Conservation (phyloP, 37 sponge, comb jelly and placozoan genomes). For the Aplysina aerophoba region DNA sequence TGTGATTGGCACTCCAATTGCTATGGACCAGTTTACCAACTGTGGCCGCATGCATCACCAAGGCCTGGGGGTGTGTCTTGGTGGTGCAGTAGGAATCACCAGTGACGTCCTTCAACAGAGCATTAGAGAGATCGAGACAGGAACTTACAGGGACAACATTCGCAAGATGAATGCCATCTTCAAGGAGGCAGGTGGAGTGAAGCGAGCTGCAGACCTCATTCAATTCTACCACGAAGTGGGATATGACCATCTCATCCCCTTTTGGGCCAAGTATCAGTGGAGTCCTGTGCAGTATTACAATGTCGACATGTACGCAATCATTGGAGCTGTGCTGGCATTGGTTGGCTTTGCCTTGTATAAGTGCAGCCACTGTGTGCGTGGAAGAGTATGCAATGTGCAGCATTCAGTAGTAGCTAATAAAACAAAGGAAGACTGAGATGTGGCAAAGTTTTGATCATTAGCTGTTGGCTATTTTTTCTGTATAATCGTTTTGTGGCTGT, state of each 20-base stretch:
- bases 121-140: background rate
- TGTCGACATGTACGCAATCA: background rate
- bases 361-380: no score
- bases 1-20: slow-evolving; percentile 21
- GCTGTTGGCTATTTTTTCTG: no score
- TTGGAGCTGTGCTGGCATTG: background rate
- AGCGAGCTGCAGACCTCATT: slow-evolving; percentile 16
- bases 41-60: slow-evolving; percentile 9
- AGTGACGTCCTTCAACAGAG: background rate
- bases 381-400: no score
- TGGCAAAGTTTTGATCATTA: no score
- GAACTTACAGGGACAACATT: background rate
- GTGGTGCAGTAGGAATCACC: background rate
- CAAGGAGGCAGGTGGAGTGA: slow-evolving; percentile 9
- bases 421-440: no score
- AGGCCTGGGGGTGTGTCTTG: slow-evolving; percentile 24
- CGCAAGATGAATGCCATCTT: background rate
- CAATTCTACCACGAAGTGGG: slow-evolving; percentile 9
- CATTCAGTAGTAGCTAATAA: no score
- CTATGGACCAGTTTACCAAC: slow-evolving; percentile 26
- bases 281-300: slow-evolving; percentile 16
- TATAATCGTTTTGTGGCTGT: no score
- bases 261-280: slow-evolving; percentile 22
- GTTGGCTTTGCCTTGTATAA: no score
- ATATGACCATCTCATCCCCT: slow-evolving; percentile 11